Conservation (phyloP, 2,888 invertebrate genomes). For the Epirrhoe tristata region DNA sequence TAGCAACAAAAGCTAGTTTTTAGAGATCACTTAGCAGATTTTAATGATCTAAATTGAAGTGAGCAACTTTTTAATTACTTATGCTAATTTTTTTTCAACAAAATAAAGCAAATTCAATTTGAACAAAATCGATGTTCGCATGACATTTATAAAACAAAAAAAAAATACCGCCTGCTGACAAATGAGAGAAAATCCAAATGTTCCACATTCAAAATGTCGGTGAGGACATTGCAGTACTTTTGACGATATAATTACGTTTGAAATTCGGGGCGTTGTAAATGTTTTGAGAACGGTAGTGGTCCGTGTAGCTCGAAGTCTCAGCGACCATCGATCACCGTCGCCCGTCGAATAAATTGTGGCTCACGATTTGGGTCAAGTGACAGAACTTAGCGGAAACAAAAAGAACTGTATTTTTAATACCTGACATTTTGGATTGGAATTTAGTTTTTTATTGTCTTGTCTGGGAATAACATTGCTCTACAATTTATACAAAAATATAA, state of each 20-base stretch:
- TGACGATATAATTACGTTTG: constrained; percentile 59
- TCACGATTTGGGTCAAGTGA: constrained; percentile 45
- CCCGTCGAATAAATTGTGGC: constrained; percentile 77
- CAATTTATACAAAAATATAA: neutral
- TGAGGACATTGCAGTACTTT: constrained; percentile 23
- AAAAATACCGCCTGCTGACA: constrained; percentile 15
- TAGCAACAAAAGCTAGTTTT: neutral
- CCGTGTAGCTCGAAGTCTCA: constrained; percentile 63
- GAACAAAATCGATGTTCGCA: neutral
- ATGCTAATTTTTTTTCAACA: neutral
- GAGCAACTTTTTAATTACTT: neutral
- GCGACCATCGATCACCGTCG: constrained; percentile 78
- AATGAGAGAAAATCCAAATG: constrained; percentile 16
- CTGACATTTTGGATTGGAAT: constrained; percentile 1
- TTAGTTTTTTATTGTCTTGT: neutral
- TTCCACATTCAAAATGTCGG: constrained; percentile 20
- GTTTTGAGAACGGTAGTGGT: constrained; percentile 72
- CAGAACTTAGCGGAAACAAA: constrained; percentile 41
- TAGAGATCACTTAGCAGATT: neutral
- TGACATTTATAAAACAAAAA: neutral
- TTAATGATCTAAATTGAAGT: constrained; percentile 1
- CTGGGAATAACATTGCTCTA: neutral
- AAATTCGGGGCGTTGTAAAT: constrained; percentile 63
- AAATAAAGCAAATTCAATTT: neutral
- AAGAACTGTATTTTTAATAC: constrained; percentile 23